A percentile compares a stretch with the other conserved stretches of the same genome.
Evolutionary conservation across 2,888 invertebrate genomes (phyloP).

Genomic region (Eupeodes latifasciatus): DNA sequence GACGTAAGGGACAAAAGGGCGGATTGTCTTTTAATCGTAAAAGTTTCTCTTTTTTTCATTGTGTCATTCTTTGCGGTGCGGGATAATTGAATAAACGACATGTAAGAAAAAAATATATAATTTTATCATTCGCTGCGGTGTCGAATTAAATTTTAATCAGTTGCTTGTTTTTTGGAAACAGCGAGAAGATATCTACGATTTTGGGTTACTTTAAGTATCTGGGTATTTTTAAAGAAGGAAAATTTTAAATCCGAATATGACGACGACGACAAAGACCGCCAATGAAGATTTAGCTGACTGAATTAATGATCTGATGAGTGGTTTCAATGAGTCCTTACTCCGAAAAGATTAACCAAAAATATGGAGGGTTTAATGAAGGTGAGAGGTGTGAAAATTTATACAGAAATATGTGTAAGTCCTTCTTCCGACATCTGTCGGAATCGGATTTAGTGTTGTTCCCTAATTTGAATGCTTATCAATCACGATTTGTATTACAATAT

Average conservation of each 20-base stretch:
- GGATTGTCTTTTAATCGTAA: slow-evolving; percentile 54
- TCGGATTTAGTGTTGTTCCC: not conserved
- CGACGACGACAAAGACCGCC: not conserved
- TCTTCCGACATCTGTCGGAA: slow-evolving; percentile 42
- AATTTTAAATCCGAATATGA: not conserved
- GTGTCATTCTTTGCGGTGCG: slow-evolving; percentile 18
- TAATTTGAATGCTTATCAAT: slow-evolving; percentile 32
- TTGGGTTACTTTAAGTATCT: not conserved
- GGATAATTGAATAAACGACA: slow-evolving; percentile 73
- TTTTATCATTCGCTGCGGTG: slow-evolving; percentile 68
- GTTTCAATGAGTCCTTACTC: slow-evolving; percentile 33
- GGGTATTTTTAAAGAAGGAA: slow-evolving; percentile 8
- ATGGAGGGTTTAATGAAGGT: slow-evolving; percentile 40
- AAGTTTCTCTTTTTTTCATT: slow-evolving; percentile 18
- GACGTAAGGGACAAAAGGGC: slow-evolving; percentile 57
- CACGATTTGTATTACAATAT: slow-evolving; percentile 27
- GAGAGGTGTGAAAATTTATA: slow-evolving; percentile 37
- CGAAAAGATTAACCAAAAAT: slow-evolving; percentile 18
- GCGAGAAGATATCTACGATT: not conserved
- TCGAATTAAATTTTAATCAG: slow-evolving; percentile 73
- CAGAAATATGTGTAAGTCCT: not conserved
- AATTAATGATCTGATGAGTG: slow-evolving; percentile 61
- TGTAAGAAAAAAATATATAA: slow-evolving; percentile 51
- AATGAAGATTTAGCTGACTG: slow-evolving; percentile 69
- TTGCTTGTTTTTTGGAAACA: slow-evolving; percentile 23